Conservation (phyloP, 2,797 vertebrate species). For the Pangasius djambal region DNA sequence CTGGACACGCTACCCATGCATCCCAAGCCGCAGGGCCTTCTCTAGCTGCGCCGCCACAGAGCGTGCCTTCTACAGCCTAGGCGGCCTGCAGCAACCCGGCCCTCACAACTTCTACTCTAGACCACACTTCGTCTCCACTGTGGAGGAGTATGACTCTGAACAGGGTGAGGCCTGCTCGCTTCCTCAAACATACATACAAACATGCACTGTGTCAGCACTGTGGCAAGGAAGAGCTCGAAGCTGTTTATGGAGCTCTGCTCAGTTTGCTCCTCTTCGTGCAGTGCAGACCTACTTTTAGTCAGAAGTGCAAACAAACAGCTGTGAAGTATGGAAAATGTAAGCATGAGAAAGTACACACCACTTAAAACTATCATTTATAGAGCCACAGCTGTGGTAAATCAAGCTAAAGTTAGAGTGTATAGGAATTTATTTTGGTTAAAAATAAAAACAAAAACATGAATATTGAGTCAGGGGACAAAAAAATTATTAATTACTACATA, state of each 20-base stretch:
- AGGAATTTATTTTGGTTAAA: not conserved
- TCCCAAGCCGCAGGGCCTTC: slow-evolving; percentile 94
- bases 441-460: not conserved
- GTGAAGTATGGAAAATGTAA: not conserved
- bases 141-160: slow-evolving; percentile 91
- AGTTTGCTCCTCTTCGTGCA: not conserved
- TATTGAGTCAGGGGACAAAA: not conserved
- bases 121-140: slow-evolving; percentile 96
- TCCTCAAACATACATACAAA: slow-evolving; percentile 8
- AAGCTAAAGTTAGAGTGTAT: not conserved
- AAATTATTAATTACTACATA: not conserved
- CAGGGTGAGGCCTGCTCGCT: slow-evolving; percentile 79
- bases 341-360: not conserved
- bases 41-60: slow-evolving; percentile 85
- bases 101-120: slow-evolving; percentile 99
- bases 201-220: slow-evolving; percentile 6
- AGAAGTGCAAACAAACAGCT: not conserved
- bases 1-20: slow-evolving; percentile 90
- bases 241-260: slow-evolving; percentile 9
- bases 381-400: not conserved
- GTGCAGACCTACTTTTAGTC: not conserved
- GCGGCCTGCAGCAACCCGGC: slow-evolving; percentile 94
- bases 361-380: slow-evolving; percentile 18
- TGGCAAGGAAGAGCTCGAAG: slow-evolving; percentile 1
- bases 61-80: slow-evolving; percentile 87